phyloP scores from a whole-genome alignment of 2,888 invertebrate genomes.

The Enchytraeus crypticus region DNA sequence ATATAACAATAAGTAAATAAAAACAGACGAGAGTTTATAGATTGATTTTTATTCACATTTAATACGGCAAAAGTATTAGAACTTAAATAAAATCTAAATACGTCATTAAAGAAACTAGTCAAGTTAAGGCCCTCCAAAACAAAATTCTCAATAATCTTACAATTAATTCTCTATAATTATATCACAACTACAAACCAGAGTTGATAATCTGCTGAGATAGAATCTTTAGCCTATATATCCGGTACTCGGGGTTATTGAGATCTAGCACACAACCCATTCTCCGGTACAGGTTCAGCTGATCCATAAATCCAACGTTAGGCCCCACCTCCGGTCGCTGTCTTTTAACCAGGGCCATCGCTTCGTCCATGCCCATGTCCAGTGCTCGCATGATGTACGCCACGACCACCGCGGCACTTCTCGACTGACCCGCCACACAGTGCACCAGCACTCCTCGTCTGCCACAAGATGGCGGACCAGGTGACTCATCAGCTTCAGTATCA shows the following conservation, averaged over 20 bases:
- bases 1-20: no score
- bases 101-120: no score
- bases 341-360: conserved; percentile 54
- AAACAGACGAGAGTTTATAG: no score
- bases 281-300: conserved; percentile 41
- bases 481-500: no score
- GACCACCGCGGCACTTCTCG: conserved; percentile 56
- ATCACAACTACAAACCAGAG: no score
- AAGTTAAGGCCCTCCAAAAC: no score
- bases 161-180: no score
- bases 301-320: conserved; percentile 41
- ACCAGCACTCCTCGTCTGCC: conserved; percentile 55
- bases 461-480: no score
- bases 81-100: no score
- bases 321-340: conserved; percentile 31
- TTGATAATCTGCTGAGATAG: conserved; percentile 32
- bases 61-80: no score
- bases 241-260: conserved; percentile 26
- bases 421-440: conserved; percentile 58
- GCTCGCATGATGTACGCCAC: conserved; percentile 57
- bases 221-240: conserved; percentile 32
- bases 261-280: conserved; percentile 38
- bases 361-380: conserved; percentile 54
- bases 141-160: no score
- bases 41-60: no score